Evolutionary conservation across 2,797 vertebrate genomes (phyloP), one percentile per base, ranked within the genome.

Genomic region (Argentina silus): DNA sequence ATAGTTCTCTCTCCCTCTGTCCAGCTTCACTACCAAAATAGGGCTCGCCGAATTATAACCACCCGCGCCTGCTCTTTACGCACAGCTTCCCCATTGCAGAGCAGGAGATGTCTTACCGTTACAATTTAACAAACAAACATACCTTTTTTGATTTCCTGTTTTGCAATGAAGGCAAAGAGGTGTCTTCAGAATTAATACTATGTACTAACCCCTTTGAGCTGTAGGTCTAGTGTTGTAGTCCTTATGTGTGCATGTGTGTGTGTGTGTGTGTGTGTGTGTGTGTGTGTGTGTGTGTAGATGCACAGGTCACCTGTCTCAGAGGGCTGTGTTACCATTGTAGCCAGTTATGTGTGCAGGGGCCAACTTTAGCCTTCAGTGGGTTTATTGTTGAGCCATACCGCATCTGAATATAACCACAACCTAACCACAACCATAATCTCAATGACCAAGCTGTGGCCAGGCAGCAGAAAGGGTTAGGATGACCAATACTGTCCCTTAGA

Each of bases 1-100:
- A 96, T 95, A 95, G 93, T 93, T 84, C 92, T 94, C 92, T 92
- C 93, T 92, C 94, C 93, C 78, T 88, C 90, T 81, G 90, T 93
- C 92, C 93, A 93, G 94, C 93, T 95, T 93, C 91, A 92, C 92
- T 93, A 94, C 94, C 69, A 78, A 83, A 86, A 83, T 81, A 84
- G 81, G 78, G 74, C 81, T 72, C 48, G 73, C 79, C 66, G 9
- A 45, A 81, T 81, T 81, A 64, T 76, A 71, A 71, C 78, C 70
- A 78, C 69, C 70, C 45, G n/a, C 36, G 7, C 69, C 76, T 74
- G 64, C 57, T 68, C 78, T 69, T 75, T 62, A 72, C 44, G 19
- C 60, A 45, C 43, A 76, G 47, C 15, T 51, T 67, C 47, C 45
- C 64, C 45, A 3, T 1, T 10, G 14, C 45, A 47, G 19, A 50